Evolutionary conservation across 1,140 invertebrate genomes (phyloP).

Genomic region (Zaprionus davidi): DNA sequence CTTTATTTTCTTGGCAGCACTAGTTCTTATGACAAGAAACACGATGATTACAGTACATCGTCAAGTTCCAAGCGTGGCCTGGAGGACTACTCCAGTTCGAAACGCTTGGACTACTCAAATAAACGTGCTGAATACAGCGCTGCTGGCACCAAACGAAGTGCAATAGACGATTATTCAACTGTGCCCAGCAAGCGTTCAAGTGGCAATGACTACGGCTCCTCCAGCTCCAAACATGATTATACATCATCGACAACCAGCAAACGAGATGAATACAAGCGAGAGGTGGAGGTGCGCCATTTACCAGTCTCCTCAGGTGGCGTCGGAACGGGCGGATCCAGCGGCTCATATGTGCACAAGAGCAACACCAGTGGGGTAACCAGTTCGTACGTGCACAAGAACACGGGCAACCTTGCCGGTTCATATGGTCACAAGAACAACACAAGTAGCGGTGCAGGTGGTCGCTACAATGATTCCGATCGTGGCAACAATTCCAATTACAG

Average conservation of each 20-base stretch:
- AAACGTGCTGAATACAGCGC: conserved; percentile 74
- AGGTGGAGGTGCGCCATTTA: conserved; percentile 72
- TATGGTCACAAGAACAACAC: conserved; percentile 68
- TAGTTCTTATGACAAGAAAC: conserved; percentile 76
- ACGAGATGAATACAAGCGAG: conserved; percentile 73
- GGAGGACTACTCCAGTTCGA: conserved; percentile 73
- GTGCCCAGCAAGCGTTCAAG: conserved; percentile 73
- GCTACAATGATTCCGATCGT: conserved; percentile 72
- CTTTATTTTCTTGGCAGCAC: conserved; percentile 29
- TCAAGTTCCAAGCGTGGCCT: conserved; percentile 62
- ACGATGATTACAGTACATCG: conserved; percentile 74
- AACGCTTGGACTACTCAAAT: conserved; percentile 70
- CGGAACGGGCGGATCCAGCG: conserved; percentile 48
- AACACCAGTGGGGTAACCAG: conserved; percentile 43
- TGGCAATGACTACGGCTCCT: conserved; percentile 64
- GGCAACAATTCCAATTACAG: conserved; percentile 66
- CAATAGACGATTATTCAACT: conserved; percentile 71
- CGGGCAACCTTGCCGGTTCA: conserved; percentile 38
- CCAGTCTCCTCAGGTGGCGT: conserved; percentile 50
- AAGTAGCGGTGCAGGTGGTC: conserved; percentile 45
- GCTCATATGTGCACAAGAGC: conserved; percentile 70
- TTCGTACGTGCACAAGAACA: conserved; percentile 69
- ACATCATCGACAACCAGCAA: conserved; percentile 63
- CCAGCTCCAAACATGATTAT: conserved; percentile 70
- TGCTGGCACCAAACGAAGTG: conserved; percentile 63